Base-by-base conservation (phyloP, 2,797 vertebrate species). In the Propithecus deckenii region DNA sequence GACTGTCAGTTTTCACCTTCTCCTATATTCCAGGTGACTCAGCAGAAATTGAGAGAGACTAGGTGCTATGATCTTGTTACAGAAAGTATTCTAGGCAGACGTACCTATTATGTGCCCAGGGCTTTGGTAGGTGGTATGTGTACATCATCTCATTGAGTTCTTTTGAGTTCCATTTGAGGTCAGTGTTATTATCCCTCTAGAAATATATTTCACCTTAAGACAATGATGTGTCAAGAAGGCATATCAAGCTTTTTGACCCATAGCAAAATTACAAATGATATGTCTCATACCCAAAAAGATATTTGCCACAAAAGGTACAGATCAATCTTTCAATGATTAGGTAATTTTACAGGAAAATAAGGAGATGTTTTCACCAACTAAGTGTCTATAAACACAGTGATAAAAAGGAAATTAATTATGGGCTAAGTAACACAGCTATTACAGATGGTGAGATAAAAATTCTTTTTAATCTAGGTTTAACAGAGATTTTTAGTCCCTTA, bases 381-480 rank as follows among this genome's bases (percentile, higher is more conserved):
- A 63, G 18, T 65, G 28, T 86, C 15, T 81, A 81, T 65, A 88
- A 63, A 50, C 46, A 75, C 25, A 81, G 22, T 55, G 43, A 69
- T 61, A 86, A 30, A 50, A 32, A 76, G 32, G 23, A 67, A 83
- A 55, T 86, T 76, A 79, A 32, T n/a, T 48, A 35, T 79, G 50
- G 52, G 38, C 35, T 74, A 84, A 94, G 28, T 83, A 52, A 84
- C 32, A 67, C 17, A 89, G 28, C 35, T 74, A 59, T 80, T 79
- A 50, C 1, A 76, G 30, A 75, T 80, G 38, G 20, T 57, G n/a
- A 75, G 11, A 63, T n/a, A 57, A 30, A 23, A 59, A 83, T 83
- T 96, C 15, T 22, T 94, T 38, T 92, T 48, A 79, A 71, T 87
- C 32, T 87, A 94, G 38, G 69, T 85, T 95, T 96, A 86, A 84